Evolutionary conservation across 2,797 vertebrate genomes (phyloP).

Genomic region (Odontamblyopus lacepedii): DNA sequence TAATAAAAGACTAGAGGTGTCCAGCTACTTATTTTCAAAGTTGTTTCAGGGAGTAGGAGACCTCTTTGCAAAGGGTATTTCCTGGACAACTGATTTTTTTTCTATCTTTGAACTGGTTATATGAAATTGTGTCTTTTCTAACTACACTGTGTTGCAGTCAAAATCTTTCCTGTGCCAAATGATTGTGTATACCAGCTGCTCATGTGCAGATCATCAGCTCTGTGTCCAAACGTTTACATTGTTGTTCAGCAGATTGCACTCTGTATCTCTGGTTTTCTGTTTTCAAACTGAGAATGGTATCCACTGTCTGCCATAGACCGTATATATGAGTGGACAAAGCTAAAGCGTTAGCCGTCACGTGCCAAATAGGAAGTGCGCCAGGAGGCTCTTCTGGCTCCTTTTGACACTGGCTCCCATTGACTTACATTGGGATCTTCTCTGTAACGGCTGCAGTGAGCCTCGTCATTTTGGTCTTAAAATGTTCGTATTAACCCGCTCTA

Average conservation of each 20-base stretch:
- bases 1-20: too few species aligned
- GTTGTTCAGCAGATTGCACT: slow-evolving; percentile 42
- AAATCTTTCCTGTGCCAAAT: neutral
- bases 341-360: too few species aligned
- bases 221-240: neutral
- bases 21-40: neutral
- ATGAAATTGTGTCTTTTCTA: slow-evolving; percentile 10
- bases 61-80: neutral
- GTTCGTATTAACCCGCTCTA: too few species aligned
- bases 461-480: too few species aligned
- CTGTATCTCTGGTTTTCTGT: neutral
- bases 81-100: neutral
- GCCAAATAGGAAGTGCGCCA: too few species aligned
- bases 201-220: neutral
- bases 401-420: too few species aligned
- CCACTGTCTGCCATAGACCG: too few species aligned
- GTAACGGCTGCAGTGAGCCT: too few species aligned
- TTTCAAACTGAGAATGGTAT: slow-evolving; percentile 15
- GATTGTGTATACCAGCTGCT: slow-evolving; percentile 28
- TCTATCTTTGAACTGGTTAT: too few species aligned
- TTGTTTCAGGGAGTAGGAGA: neutral
- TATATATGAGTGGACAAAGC: too few species aligned
- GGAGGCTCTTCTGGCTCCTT: too few species aligned
- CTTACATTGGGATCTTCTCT: too few species aligned
- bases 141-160: slow-evolving; percentile 6